phyloP scores from a whole-genome alignment of 1,140 invertebrate species.

The Conus ventricosus region DNA sequence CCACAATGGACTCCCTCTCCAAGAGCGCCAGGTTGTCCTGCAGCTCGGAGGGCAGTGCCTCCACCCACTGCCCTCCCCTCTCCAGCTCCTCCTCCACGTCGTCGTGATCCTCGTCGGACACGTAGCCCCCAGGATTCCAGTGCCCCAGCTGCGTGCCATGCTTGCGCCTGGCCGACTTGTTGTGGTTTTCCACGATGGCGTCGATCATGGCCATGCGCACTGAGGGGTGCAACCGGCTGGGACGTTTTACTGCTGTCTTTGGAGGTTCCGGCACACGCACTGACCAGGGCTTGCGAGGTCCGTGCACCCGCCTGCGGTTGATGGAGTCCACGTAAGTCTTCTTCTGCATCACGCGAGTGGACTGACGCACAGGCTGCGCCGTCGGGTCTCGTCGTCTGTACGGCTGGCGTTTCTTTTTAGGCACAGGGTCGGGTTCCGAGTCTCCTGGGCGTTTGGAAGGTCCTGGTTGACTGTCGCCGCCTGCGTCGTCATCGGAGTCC shows the following conservation, averaged over 20 bases:
- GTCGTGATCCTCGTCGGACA: constrained; percentile 11
- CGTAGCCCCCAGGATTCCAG: constrained; percentile 7
- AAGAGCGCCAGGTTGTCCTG: not conserved
- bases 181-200: constrained; percentile 16
- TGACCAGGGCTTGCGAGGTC: not conserved
- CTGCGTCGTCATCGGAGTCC: constrained; percentile 2
- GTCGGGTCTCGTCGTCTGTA: not conserved
- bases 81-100: constrained; percentile 9
- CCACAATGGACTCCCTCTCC: constrained; percentile 10
- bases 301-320: not conserved
- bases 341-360: not conserved
- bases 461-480: not conserved
- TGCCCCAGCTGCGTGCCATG: not conserved
- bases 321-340: not conserved
- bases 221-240: not conserved
- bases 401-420: not conserved
- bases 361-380: not conserved
- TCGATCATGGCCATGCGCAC: not conserved
- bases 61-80: not conserved
- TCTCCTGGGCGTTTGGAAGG: not conserved
- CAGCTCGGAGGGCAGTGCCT: not conserved
- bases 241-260: not conserved
- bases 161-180: not conserved
- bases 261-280: not conserved
- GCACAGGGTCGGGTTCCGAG: not conserved